A percentile compares a stretch with the other conserved stretches of the same genome.
Conservation (phyloP, 2,797 vertebrate species). For the Cygnus olor region DNA sequence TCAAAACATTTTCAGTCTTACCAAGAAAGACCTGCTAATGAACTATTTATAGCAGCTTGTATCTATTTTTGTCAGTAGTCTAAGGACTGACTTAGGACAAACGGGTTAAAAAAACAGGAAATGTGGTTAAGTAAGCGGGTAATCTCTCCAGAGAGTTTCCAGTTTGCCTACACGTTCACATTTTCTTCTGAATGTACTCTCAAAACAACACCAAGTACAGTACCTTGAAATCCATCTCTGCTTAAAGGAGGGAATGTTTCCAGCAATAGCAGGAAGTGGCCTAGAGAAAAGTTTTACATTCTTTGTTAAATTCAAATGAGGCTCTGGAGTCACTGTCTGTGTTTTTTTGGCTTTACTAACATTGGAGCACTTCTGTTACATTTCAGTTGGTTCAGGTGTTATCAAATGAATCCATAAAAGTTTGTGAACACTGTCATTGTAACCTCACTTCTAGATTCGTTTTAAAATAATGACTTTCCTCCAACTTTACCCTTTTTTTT, state of each 20-base stretch:
- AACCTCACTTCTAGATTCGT: neutral
- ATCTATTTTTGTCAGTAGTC: conserved; percentile 80
- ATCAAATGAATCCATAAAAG: neutral
- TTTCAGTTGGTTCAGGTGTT: neutral
- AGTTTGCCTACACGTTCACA: conserved; percentile 74
- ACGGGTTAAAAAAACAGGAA: conserved; percentile 85
- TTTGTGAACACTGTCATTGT: neutral
- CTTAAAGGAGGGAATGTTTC: conserved; percentile 68
- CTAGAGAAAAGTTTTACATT: conserved; percentile 56
- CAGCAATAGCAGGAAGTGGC: conserved; percentile 74
- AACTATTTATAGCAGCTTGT: conserved; percentile 79
- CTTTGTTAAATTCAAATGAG: conserved; percentile 14
- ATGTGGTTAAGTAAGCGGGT: conserved; percentile 82
- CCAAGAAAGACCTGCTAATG: conserved; percentile 68
- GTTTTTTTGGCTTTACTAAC: conserved; percentile 3
- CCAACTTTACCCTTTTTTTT: neutral
- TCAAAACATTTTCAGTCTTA: conserved; percentile 76
- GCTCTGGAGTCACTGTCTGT: conserved; percentile 42
- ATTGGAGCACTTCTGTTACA: neutral
- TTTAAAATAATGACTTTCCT: neutral
- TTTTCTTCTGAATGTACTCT: conserved; percentile 69
- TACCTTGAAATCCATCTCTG: conserved; percentile 71
- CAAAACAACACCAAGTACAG: conserved; percentile 73
- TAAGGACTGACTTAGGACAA: conserved; percentile 77
- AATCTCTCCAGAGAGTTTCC: conserved; percentile 82